Evolutionary conservation across 2,888 invertebrate genomes (phyloP).

Genomic region (Acleris holmiana): DNA sequence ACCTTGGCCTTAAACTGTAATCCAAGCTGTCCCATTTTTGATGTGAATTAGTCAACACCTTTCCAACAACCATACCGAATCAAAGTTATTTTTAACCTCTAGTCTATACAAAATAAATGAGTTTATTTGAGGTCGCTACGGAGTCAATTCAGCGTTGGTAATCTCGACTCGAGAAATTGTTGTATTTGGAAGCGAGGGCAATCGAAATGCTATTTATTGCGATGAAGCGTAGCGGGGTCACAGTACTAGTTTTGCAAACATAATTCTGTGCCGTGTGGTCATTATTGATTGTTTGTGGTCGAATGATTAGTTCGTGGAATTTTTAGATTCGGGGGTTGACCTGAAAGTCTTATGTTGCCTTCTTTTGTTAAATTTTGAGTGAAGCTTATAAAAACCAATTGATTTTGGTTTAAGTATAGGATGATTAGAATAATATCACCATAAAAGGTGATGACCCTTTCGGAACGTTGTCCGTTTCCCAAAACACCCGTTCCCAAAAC

Average conservation of each 20-base stretch:
- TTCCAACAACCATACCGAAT: constrained; percentile 16
- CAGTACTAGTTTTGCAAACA: constrained; percentile 74
- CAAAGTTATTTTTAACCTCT: constrained; percentile 16
- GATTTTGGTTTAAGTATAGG: no score
- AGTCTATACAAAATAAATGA: constrained; percentile 28
- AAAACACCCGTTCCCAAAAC: no score
- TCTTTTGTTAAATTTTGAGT: not conserved
- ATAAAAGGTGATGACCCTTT: no score
- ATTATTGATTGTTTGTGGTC: constrained; percentile 35
- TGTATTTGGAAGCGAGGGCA: constrained; percentile 57
- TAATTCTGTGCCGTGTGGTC: constrained; percentile 52
- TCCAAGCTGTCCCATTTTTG: constrained; percentile 3
- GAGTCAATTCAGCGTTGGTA: constrained; percentile 34
- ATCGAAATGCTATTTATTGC: constrained; percentile 69
- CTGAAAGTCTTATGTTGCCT: not conserved
- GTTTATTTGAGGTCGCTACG: constrained; percentile 32
- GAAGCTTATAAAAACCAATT: not conserved
- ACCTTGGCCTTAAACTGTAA: constrained; percentile 7
- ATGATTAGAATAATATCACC: no score
- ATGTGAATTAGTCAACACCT: constrained; percentile 13
- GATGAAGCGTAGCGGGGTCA: constrained; percentile 78
- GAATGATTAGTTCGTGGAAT: constrained; percentile 14
- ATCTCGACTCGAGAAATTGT: constrained; percentile 49
- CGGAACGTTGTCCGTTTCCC: no score
- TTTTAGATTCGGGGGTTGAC: constrained; percentile 11